phyloP scores from a whole-genome alignment of 2,888 invertebrate genomes.

The Mycalesis mineus region DNA sequence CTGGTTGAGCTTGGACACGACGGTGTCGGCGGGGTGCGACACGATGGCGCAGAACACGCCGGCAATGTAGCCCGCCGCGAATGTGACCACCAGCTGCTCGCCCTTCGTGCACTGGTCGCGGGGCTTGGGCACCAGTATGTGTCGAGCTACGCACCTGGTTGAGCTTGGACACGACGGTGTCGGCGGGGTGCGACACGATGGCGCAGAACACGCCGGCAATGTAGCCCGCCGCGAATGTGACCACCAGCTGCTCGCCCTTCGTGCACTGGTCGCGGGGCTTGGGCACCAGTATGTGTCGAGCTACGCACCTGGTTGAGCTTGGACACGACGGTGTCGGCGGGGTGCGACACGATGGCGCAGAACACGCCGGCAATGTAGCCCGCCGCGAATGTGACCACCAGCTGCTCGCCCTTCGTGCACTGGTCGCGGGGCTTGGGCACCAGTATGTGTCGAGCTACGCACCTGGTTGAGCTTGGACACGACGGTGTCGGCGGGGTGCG shows the following conservation, averaged over 20 bases:
- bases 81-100: slow-evolving; percentile 96
- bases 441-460: slow-evolving; percentile 2
- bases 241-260: slow-evolving; percentile 95
- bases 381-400: slow-evolving; percentile 95
- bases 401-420: slow-evolving; percentile 94
- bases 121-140: too few species aligned
- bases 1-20: slow-evolving; percentile 97
- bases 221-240: slow-evolving; percentile 96
- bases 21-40: slow-evolving; percentile 99
- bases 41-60: slow-evolving; percentile 99
- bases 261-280: slow-evolving; percentile 93
- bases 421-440: slow-evolving; percentile 93
- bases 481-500: slow-evolving; percentile 98
- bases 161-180: slow-evolving; percentile 96
- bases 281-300: too few species aligned
- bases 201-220: slow-evolving; percentile 99
- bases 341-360: slow-evolving; percentile 99
- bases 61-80: slow-evolving; percentile 96
- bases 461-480: slow-evolving; percentile 98
- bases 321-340: slow-evolving; percentile 97
- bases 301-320: slow-evolving; percentile 91
- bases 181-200: slow-evolving; percentile 99
- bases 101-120: slow-evolving; percentile 92
- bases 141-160: slow-evolving; percentile 84
- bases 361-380: slow-evolving; percentile 99